Conservation (phyloP, 2,888 invertebrate genomes). For the Dynastes grantii region DNA sequence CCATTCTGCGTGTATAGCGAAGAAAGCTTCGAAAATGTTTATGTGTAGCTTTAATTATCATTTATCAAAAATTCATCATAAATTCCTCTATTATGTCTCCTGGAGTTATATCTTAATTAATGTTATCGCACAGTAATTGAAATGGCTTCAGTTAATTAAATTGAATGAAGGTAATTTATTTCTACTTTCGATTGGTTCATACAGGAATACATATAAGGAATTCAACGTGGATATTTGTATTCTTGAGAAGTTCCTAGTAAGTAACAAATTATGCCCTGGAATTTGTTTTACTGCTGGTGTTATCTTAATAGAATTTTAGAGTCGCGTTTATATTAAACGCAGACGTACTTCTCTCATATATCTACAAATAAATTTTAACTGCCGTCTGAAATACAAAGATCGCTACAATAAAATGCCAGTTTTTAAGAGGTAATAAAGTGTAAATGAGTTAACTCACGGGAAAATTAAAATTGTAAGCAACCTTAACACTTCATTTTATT, state of each 20-base stretch:
- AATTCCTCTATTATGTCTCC: not conserved
- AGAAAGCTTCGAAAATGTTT: no score
- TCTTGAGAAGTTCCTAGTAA: not conserved
- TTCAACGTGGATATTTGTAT: no score
- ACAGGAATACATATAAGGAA: not conserved
- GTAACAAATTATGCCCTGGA: not conserved
- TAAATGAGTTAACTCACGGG: not conserved
- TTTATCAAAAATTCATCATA: no score
- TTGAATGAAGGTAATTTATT: constrained; percentile 9
- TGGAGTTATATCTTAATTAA: not conserved
- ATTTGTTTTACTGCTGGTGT: not conserved
- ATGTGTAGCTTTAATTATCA: no score
- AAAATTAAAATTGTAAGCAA: not conserved
- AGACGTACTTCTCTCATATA: not conserved
- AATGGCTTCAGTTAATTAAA: constrained; percentile 14
- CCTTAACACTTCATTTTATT: no score
- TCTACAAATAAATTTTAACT: constrained; percentile 1
- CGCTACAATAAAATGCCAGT: not conserved
- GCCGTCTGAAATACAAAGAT: not conserved
- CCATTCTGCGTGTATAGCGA: no score
- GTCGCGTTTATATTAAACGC: not conserved
- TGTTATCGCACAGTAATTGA: constrained; percentile 1
- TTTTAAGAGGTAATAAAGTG: not conserved
- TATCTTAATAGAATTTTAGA: not conserved
- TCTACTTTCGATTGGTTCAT: not conserved